Base-by-base conservation (phyloP, 2,888 invertebrate genomes). In the Lasioglossum malachurum region DNA sequence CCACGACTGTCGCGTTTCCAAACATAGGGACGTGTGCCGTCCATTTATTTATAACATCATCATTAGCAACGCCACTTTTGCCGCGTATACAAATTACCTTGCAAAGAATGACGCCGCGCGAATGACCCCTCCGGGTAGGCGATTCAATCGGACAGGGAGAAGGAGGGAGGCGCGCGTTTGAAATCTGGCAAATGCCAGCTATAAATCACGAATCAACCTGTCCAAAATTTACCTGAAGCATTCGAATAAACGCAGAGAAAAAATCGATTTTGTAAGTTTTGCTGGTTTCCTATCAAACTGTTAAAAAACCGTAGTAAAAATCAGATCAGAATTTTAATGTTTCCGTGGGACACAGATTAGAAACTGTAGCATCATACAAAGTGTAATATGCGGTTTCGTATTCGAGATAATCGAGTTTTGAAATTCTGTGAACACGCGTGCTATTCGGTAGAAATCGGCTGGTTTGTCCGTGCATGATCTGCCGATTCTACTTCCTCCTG, bases 1-100 rank as follows among this genome's bases (percentile, higher is more conserved):
- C 89, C 87, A 74, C 75, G 80, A 82, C 83, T 77, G 83, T 82
- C 23, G 53, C 35, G 64, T 86, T 86, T 81, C 86, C 78, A 73
- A 38, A 60, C 41, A 35, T 76, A 44, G 38, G 35, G 72, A 8
- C 46, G n/a, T 19, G 23, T 72, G 27, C 44, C 72, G 72, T 27
- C 46, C 72, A 72, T 72, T 72, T 46, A 72, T 72, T 72, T 46
- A 72, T 44, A 44, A 67, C 72, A 19, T 46, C 46, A 1, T 72
- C 46, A 72, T 72, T 72, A 72, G 27, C 72, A 31, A 46, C 44
- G 16, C 8, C 72, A 72, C 46, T 46, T 31, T 46, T 14, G 27
- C 44, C 31, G 31, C 46, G 19, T 27, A 14, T 72, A 44, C 46
- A 67, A 35, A 67, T 67, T 35, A 67, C 35, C 19, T 35, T 35